Conservation (phyloP, 2,113 vertebrate genomes). For the Halcyon malimbica region DNA sequence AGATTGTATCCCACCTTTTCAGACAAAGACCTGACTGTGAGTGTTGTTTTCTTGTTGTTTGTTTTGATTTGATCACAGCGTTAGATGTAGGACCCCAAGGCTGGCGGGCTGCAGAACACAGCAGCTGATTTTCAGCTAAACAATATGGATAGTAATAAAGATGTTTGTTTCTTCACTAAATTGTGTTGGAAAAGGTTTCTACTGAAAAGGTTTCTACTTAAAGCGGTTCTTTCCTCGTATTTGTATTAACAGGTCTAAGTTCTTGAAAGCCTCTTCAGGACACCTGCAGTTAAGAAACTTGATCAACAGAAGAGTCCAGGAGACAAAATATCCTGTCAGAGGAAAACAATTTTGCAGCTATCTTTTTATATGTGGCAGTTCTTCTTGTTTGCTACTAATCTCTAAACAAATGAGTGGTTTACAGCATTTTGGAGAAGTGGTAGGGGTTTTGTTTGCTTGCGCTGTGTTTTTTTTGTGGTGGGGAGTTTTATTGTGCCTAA, state of each 20-base stretch:
- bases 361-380: background rate
- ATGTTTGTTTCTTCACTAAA: background rate
- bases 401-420: background rate
- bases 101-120: background rate
- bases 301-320: background rate
- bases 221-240: background rate
- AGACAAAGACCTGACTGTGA: background rate
- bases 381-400: background rate
- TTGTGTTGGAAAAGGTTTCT: background rate
- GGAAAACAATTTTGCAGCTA: background rate
- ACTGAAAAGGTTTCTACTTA: background rate
- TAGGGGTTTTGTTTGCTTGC: background rate
- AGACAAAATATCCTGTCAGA: background rate
- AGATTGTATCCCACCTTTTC: conserved; percentile 5
- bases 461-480: background rate
- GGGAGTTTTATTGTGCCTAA: background rate
- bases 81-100: background rate
- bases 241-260: background rate
- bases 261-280: background rate
- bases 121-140: background rate
- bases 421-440: background rate
- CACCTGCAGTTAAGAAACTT: background rate
- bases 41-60: background rate
- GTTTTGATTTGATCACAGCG: background rate
- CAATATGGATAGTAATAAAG: background rate